A percentile compares a stretch with the other conserved stretches of the same genome.
Evolutionary conservation across 2,888 invertebrate species (phyloP).

Genomic region (Buathra laborator): DNA sequence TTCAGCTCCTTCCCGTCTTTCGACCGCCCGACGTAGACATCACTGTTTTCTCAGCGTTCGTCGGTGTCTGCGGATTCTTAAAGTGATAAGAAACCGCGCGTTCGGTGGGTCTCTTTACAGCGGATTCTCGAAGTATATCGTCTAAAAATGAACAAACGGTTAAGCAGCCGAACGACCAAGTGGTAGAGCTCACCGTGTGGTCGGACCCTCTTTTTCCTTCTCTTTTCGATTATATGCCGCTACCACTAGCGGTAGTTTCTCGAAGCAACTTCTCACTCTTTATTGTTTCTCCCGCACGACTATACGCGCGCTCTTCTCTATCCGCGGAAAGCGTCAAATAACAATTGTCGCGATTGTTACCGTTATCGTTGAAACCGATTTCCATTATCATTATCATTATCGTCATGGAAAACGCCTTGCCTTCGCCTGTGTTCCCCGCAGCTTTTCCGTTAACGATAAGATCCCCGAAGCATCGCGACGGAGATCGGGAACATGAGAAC

Average conservation of each 20-base stretch:
- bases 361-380: constrained; percentile 69
- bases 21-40: background rate
- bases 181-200: constrained; percentile 46
- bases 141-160: constrained; percentile 19
- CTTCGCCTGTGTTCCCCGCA: constrained; percentile 38
- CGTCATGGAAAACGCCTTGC: constrained; percentile 32
- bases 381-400: constrained; percentile 60
- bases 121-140: background rate
- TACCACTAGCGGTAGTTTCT: background rate
- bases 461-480: constrained; percentile 31
- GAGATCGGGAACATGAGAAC: constrained; percentile 4
- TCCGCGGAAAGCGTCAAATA: constrained; percentile 41
- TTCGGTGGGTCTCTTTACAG: background rate
- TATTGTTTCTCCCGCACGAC: constrained; percentile 45
- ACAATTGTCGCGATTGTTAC: constrained; percentile 68
- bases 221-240: background rate
- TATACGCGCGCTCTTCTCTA: background rate
- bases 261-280: background rate
- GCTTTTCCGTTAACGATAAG: constrained; percentile 41
- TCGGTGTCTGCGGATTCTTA: background rate
- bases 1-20: constrained; percentile 10
- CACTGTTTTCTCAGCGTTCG: constrained; percentile 12
- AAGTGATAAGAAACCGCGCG: constrained; percentile 43
- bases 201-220: constrained; percentile 41
- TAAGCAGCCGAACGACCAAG: constrained; percentile 9